Evolutionary conservation across 2,888 invertebrate species (phyloP).

Genomic region (Agrilus biguttatus): DNA sequence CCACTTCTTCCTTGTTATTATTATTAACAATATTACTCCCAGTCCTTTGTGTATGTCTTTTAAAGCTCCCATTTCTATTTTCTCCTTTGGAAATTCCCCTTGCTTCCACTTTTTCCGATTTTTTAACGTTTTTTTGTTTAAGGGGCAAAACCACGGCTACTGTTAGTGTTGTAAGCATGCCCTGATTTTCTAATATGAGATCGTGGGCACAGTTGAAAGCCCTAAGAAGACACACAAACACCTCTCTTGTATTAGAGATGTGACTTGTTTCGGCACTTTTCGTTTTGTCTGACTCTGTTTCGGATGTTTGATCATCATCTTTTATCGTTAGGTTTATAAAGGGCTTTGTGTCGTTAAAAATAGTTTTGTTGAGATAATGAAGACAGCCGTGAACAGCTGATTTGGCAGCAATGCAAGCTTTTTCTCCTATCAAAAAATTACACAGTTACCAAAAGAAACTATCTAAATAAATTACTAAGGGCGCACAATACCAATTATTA

Average conservation of each 20-base stretch:
- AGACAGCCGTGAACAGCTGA: slow-evolving; percentile 76
- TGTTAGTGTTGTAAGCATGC: slow-evolving; percentile 71
- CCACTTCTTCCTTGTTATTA: slow-evolving; percentile 15
- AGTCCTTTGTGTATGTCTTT: no score
- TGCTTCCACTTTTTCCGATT: neutral
- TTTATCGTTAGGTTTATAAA: slow-evolving; percentile 24
- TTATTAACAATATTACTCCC: no score
- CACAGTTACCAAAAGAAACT: neutral
- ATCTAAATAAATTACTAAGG: neutral
- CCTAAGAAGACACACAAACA: slow-evolving; percentile 60
- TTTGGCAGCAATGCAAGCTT: slow-evolving; percentile 69
- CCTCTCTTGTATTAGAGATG: slow-evolving; percentile 48
- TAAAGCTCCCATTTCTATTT: neutral
- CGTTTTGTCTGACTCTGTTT: slow-evolving; percentile 6
- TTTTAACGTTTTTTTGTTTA: slow-evolving; percentile 15
- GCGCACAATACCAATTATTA: neutral
- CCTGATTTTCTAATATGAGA: slow-evolving; percentile 68
- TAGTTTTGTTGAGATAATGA: slow-evolving; percentile 62
- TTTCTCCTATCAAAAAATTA: slow-evolving; percentile 39
- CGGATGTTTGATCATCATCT: slow-evolving; percentile 12
- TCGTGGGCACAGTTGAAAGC: slow-evolving; percentile 78
- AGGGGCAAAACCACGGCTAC: slow-evolving; percentile 61
- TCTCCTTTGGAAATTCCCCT: neutral
- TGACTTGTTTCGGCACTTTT: slow-evolving; percentile 13
- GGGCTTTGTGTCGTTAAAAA: slow-evolving; percentile 35